A percentile compares a stretch with the other conserved stretches of the same genome.
Evolutionary conservation across 2,797 vertebrate genomes (phyloP).

Genomic region (Oceanodroma leucorhoa): DNA sequence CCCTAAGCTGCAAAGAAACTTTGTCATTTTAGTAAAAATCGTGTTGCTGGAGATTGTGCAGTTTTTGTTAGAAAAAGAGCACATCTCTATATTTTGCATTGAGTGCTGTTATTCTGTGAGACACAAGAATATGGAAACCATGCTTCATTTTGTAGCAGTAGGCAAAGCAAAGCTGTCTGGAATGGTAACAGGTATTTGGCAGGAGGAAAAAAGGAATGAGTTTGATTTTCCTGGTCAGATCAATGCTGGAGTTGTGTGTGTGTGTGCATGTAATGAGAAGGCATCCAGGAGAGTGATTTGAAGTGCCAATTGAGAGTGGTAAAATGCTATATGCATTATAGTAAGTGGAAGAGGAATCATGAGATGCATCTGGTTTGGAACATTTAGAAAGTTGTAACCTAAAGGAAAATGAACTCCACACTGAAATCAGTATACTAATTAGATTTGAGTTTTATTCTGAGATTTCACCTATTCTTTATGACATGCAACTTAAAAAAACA

Average conservation of each 20-base stretch:
- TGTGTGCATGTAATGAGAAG: background rate
- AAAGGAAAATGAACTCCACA: background rate
- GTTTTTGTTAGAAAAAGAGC: background rate
- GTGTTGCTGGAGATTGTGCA: background rate
- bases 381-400: background rate
- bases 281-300: background rate
- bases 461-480: background rate
- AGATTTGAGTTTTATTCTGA: background rate
- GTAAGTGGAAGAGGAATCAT: background rate
- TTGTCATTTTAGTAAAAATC: background rate
- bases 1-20: background rate
- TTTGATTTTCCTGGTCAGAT: background rate
- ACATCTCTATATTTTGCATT: background rate
- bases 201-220: background rate
- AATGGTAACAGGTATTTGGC: background rate
- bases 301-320: background rate
- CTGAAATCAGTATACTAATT: background rate
- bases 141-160: background rate
- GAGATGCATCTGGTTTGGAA: background rate
- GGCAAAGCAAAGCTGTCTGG: background rate
- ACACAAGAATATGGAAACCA: fast-evolving
- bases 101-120: background rate
- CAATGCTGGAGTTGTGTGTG: background rate
- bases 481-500: background rate
- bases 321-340: background rate